Base-by-base conservation (phyloP, 2,888 invertebrate species). In the Meghimatium bilineatum region DNA sequence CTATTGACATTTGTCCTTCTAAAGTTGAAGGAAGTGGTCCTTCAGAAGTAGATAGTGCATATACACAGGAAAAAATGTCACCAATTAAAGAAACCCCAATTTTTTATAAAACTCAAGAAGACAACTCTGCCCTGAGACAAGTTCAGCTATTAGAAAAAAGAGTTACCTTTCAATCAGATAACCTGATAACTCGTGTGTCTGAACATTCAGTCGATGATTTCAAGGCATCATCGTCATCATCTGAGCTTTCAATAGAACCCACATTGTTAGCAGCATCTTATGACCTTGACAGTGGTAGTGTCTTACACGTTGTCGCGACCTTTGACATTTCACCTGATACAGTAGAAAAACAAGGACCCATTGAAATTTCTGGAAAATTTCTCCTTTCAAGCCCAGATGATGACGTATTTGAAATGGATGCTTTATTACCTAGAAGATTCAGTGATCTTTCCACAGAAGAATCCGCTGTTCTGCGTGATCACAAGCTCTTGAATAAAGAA, bases 251-350 rank as follows among this genome's bases (percentile, higher is more conserved):
- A 0, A 98, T 98, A 76, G 93, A 93, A 84, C 93, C 93, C 94
- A 99, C 98, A 1, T 94, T 99, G 17, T 96, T 99, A 23, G 97
- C 98, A n/a, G 98, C 98, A 1, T 96, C 96, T 14, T 96, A 96
- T 91, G 97, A 97, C 93, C 94, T 96, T 77, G 94, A 94, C 81
- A 91, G 93, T 76, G 94, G 94, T 36, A 90, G 91, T 80, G 92
- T 96, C 34, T 92, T 92, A 23, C 90, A 91, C 86, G 91, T 93
- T 10, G 93, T 93, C 2, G 89, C 93, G 20, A 87, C 92, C 17
- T 92, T 90, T 88, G 93, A 93, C 83, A 88, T 93, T 60, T 92
- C 92, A 36, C 92, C 93, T 76, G 93, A 93, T 87, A 89, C 91
- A 63, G 92, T 93, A 0, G 93, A 93, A 86, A 92, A 91, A 81